These are phyloP conservation scores for Melospiza melodia DNA, from an alignment of 2,113 vertebrate genomes.

Conservation along the genomic window DNA sequence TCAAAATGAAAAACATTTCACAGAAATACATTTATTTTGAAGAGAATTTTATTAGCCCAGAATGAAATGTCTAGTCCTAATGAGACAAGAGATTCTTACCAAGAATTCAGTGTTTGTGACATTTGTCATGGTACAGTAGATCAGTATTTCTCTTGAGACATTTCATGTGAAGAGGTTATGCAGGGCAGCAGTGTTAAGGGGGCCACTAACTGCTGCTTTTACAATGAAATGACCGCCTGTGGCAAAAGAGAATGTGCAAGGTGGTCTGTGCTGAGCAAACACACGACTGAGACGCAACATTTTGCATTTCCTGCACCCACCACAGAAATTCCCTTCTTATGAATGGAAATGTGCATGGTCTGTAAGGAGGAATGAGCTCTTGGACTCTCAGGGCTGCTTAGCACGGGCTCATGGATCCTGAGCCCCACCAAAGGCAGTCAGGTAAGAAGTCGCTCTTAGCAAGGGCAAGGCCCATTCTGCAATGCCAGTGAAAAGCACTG, in stretches of 20 bases:
- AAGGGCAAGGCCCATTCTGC: not conserved
- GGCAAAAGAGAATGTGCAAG: not conserved
- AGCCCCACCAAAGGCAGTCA: not conserved
- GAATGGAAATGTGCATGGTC: not conserved
- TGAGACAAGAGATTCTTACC: not conserved
- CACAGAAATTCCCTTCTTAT: not conserved
- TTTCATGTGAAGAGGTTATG: not conserved
- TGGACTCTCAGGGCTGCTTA: not conserved
- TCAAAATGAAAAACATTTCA: not conserved
- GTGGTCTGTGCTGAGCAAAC: not conserved
- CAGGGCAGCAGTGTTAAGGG: not conserved
- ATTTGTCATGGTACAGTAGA: not conserved
- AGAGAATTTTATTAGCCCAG: not conserved
- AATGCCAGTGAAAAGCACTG: fast-evolving
- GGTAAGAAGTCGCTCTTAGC: not conserved
- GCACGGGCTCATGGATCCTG: not conserved
- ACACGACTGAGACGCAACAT: not conserved
- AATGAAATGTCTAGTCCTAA: not conserved
- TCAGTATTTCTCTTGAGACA: not conserved
- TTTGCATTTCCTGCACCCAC: not conserved
- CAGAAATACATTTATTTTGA: not conserved
- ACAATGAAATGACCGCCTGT: not conserved
- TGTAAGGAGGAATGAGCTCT: not conserved
- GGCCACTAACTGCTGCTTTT: not conserved
- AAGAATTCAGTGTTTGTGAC: not conserved